These are phyloP conservation scores for Teleogryllus oceanicus DNA, from an alignment of 2,888 invertebrate species.

Conservation along the genomic window DNA sequence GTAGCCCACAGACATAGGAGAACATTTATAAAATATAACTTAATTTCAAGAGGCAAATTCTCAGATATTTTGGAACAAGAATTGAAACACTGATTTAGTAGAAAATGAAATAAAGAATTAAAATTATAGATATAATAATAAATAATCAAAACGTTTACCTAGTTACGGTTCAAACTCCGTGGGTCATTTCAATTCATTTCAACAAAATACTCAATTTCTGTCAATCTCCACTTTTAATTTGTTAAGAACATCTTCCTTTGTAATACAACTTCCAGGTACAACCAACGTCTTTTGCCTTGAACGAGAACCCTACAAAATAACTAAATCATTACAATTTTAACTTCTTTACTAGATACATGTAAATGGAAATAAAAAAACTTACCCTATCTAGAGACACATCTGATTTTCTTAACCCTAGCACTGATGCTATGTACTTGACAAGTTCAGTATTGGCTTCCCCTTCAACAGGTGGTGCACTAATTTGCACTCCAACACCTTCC, in stretches of 20 bases:
- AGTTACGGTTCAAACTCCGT: too few species aligned
- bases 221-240: conserved; percentile 46
- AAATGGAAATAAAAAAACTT: conserved; percentile 18
- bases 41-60: too few species aligned
- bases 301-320: conserved; percentile 52
- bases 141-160: too few species aligned
- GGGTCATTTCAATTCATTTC: too few species aligned
- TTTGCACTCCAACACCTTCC: conserved; percentile 70
- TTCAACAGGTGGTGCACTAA: conserved; percentile 75
- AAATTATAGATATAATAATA: too few species aligned
- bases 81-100: too few species aligned
- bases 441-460: conserved; percentile 77
- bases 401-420: conserved; percentile 67
- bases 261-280: conserved; percentile 49
- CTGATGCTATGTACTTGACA: conserved; percentile 64
- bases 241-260: conserved; percentile 49
- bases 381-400: conserved; percentile 64
- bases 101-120: too few species aligned
- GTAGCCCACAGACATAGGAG: too few species aligned
- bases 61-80: too few species aligned
- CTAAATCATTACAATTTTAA: conserved; percentile 30
- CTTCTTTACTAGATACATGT: background rate
- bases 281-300: conserved; percentile 57
- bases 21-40: too few species aligned
- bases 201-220: too few species aligned